These are phyloP conservation scores for Trachemys scripta DNA, from an alignment of 2,113 vertebrate genomes.

Conservation along the genomic window DNA sequence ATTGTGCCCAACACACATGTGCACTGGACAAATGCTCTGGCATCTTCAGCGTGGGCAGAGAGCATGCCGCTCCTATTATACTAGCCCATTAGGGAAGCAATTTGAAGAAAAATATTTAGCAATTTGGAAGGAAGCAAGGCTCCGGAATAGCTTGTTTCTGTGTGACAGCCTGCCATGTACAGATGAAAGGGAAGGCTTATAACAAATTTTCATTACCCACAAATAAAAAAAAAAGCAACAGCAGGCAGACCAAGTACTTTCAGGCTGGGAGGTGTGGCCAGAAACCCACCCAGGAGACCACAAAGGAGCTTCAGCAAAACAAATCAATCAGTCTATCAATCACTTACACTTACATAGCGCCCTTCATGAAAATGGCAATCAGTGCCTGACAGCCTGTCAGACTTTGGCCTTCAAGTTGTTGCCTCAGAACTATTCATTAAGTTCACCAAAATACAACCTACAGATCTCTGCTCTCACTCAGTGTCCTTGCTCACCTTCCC, in stretches of 20 bases:
- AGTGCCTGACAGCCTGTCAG: slow-evolving; percentile 82
- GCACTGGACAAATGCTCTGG: slow-evolving; percentile 85
- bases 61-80: slow-evolving; percentile 84
- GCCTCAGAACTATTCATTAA: slow-evolving; percentile 76
- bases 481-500: slow-evolving; percentile 51
- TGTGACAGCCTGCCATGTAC: slow-evolving; percentile 84
- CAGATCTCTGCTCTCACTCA: not conserved
- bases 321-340: slow-evolving; percentile 85
- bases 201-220: slow-evolving; percentile 85
- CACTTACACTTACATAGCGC: slow-evolving; percentile 77
- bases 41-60: slow-evolving; percentile 83
- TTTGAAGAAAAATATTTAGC: slow-evolving; percentile 86
- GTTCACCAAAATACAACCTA: slow-evolving; percentile 71
- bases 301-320: slow-evolving; percentile 84
- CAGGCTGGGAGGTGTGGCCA: slow-evolving; percentile 83
- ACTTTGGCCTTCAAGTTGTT: slow-evolving; percentile 75
- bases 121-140: slow-evolving; percentile 84
- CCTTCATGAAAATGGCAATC: slow-evolving; percentile 81
- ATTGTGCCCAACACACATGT: slow-evolving; percentile 84
- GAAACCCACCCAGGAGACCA: slow-evolving; percentile 83
- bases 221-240: slow-evolving; percentile 83
- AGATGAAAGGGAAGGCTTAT: slow-evolving; percentile 85
- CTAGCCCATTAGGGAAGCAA: slow-evolving; percentile 85
- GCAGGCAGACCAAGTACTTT: slow-evolving; percentile 84
- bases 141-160: slow-evolving; percentile 83